A percentile compares a stretch with the other conserved stretches of the same genome.
Conservation (phyloP, 64 coral and sea anemone species). For the Montipora sp. region DNA sequence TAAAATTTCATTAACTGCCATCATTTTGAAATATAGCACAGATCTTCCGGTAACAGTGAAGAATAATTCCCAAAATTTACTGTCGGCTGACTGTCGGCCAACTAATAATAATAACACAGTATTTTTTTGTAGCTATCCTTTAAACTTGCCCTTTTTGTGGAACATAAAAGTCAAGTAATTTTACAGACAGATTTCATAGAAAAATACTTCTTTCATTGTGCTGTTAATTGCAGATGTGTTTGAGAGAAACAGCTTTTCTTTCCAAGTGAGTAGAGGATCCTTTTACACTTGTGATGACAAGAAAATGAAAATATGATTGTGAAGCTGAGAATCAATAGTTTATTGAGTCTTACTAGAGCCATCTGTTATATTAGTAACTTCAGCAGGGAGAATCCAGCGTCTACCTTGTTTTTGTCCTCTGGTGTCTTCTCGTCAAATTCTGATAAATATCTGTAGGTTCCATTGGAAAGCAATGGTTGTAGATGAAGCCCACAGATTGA, state of each 20-base stretch:
- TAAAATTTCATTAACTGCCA: no score
- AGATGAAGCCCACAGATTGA: slow-evolving; percentile 91
- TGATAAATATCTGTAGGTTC: slow-evolving; percentile 38
- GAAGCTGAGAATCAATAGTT: not conserved
- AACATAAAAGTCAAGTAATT: not conserved
- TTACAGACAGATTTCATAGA: not conserved
- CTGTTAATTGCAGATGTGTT: slow-evolving; percentile 3
- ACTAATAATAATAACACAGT: no score
- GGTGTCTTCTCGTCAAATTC: no score
- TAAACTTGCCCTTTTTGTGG: not conserved
- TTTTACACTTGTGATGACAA: not conserved
- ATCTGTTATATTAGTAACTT: no score
- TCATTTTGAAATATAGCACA: no score
- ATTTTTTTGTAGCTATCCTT: no score
- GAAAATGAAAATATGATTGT: not conserved
- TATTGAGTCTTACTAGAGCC: no score
- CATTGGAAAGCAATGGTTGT: slow-evolving; percentile 83
- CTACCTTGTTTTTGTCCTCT: not conserved
- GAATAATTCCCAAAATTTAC: no score
- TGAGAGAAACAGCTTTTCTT: slow-evolving; percentile 20
- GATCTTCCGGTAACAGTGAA: no score
- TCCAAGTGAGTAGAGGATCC: slow-evolving; percentile 1
- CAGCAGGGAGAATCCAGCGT: no score
- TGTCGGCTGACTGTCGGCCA: no score
- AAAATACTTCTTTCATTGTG: not conserved